Evolutionary conservation across 2,113 vertebrate genomes (phyloP), one percentile per base, ranked within the genome.

Genomic region (Ophiodon elongatus): DNA sequence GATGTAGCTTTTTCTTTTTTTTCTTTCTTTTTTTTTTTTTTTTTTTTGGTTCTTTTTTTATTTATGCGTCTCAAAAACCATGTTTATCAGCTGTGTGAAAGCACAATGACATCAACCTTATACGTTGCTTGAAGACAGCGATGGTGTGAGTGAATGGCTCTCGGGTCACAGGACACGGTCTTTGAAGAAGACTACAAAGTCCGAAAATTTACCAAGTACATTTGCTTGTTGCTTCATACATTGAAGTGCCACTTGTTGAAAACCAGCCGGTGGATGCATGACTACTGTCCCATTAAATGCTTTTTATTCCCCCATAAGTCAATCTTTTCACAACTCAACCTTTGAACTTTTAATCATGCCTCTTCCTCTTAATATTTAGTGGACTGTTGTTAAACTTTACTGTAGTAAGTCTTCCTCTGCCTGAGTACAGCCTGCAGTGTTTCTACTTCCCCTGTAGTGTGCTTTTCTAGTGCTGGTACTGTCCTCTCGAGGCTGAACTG

Each of bases 401-500:
- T 96, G 95, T 96, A 95, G 93, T 95, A 90, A 92, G 93, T 94
- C 91, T 95, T 95, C 93, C 93, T 94, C 95, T 92, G 91, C 93
- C 95, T 86, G 90, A 92, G 90, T 88, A 60, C 89, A 93, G 94
- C 92, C 90, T 90, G 84, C 90, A 87, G 92, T 92, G 85, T 92
- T 84, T 90, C 88, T 89, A 84, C 87, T 87, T 72, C 90, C 83
- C 64, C 85, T 77, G 72, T 90, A 82, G 80, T 85, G 90, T 90
- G 93, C 81, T 92, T 91, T 90, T 82, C 91, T 91, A 92, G 88
- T 95, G 92, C 87, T 91, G 92, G 93, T 93, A 92, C 92, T 90
- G 88, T 94, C 89, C 90, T 88, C 76, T 90, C 23, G 54, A 92
- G 91, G 93, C 91, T 93, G 86, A 84, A 70, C 90, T 75, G 56